Evolutionary conservation across 2,888 invertebrate genomes (phyloP).

Genomic region (Limnephilus lunatus): DNA sequence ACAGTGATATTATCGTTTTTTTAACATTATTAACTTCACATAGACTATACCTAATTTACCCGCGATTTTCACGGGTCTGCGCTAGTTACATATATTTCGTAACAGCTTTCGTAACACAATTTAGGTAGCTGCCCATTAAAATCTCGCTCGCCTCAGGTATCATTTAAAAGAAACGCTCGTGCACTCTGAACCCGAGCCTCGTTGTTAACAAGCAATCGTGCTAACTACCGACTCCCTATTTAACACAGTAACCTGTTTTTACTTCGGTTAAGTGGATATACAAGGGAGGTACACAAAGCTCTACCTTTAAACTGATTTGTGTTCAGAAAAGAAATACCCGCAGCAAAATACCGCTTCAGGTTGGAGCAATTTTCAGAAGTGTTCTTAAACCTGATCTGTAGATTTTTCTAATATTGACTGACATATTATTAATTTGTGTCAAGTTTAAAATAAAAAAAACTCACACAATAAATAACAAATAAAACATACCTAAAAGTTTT

Average conservation of each 20-base stretch:
- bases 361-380: not conserved
- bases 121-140: not conserved
- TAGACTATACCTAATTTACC: too few species aligned
- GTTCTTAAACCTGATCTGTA: too few species aligned
- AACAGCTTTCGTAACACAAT: not conserved
- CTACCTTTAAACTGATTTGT: not conserved
- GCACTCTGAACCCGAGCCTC: slow-evolving; percentile 4
- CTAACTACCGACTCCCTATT: slow-evolving; percentile 25
- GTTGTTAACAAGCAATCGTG: slow-evolving; percentile 11
- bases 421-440: too few species aligned
- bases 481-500: too few species aligned
- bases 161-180: not conserved
- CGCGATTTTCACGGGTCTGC: too few species aligned
- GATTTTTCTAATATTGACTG: too few species aligned
- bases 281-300: slow-evolving; percentile 16
- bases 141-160: not conserved
- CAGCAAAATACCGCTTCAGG: slow-evolving; percentile 32
- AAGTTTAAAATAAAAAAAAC: too few species aligned
- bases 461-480: too few species aligned
- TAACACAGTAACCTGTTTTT: slow-evolving; percentile 55
- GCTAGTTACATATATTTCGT: not conserved
- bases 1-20: too few species aligned
- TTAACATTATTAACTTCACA: too few species aligned
- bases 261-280: slow-evolving; percentile 44
- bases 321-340: not conserved